A percentile compares a stretch with the other conserved stretches of the same genome.
These are phyloP conservation scores for Pachypanchax playfairii DNA, from an alignment of 2,113 vertebrate species.

Conservation along the genomic window DNA sequence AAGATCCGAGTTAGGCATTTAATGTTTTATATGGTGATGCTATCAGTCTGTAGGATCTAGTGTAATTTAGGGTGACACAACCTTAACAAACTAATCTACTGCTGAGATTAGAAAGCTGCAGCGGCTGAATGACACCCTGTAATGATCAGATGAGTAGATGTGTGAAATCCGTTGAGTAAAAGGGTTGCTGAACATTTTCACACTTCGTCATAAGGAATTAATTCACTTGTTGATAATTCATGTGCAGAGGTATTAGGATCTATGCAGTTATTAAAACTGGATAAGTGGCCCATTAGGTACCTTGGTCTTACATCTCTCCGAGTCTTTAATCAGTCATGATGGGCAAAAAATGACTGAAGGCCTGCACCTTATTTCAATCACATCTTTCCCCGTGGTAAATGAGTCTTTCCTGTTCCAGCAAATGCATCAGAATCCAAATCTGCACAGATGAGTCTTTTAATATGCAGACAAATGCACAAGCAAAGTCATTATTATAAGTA, in stretches of 20 bases:
- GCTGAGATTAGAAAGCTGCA: conserved; percentile 4
- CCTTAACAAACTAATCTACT: conserved; percentile 8
- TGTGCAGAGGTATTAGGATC: conserved; percentile 2
- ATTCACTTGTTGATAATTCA: conserved; percentile 37
- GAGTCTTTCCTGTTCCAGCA: background rate
- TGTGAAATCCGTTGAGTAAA: conserved; percentile 26
- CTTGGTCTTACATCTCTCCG: background rate
- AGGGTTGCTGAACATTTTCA: conserved; percentile 18
- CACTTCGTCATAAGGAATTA: conserved; percentile 29
- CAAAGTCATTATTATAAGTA: too few relatives aligned
- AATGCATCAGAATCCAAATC: background rate
- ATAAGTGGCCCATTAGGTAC: background rate
- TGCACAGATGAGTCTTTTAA: background rate
- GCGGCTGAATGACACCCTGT: conserved; percentile 16
- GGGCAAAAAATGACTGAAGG: background rate
- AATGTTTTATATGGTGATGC: background rate
- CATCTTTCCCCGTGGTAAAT: background rate
- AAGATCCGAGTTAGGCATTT: background rate
- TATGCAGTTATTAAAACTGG: conserved; percentile 17
- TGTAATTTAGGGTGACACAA: conserved; percentile 20
- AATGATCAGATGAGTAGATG: conserved; percentile 10
- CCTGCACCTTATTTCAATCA: background rate
- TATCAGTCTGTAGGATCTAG: conserved; percentile 19
- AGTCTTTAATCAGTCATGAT: background rate
- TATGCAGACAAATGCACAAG: background rate